Conservation (phyloP, 2,113 vertebrate species). For the Cynopterus brachyotis region DNA sequence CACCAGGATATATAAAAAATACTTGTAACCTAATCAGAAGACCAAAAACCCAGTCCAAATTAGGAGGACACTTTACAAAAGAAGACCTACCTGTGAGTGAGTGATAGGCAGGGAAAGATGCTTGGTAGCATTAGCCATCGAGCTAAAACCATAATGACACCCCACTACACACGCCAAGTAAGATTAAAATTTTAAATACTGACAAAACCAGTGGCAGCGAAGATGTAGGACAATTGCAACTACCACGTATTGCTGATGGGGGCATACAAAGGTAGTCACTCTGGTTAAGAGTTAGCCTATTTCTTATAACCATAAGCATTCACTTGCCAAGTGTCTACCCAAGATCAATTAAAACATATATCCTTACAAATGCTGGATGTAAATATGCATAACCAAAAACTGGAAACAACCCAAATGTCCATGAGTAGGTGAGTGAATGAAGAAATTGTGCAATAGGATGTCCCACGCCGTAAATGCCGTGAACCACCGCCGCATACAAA, state of each 20-base stretch:
- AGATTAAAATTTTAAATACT: neutral
- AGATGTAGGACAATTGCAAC: neutral
- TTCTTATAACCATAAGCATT: neutral
- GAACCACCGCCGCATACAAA: accelerated
- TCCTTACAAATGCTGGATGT: neutral
- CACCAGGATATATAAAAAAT: neutral
- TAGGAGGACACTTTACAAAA: neutral
- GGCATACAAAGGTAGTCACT: neutral
- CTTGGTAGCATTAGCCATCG: neutral
- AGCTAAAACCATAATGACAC: too few relatives aligned
- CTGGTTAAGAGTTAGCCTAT: neutral
- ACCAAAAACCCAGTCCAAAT: neutral
- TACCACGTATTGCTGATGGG: accelerated
- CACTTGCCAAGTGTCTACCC: neutral
- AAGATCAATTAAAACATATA: neutral
- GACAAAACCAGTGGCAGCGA: neutral
- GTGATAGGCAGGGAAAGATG: neutral
- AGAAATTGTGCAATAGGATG: accelerated
- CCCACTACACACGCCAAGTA: neutral
- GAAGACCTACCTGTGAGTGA: neutral
- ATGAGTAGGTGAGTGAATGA: neutral
- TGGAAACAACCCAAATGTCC: neutral
- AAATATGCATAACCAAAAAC: neutral
- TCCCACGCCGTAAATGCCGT: accelerated
- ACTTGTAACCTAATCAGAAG: neutral